phyloP scores from a whole-genome alignment of 2,797 vertebrate genomes.

The Danionella dracula region DNA sequence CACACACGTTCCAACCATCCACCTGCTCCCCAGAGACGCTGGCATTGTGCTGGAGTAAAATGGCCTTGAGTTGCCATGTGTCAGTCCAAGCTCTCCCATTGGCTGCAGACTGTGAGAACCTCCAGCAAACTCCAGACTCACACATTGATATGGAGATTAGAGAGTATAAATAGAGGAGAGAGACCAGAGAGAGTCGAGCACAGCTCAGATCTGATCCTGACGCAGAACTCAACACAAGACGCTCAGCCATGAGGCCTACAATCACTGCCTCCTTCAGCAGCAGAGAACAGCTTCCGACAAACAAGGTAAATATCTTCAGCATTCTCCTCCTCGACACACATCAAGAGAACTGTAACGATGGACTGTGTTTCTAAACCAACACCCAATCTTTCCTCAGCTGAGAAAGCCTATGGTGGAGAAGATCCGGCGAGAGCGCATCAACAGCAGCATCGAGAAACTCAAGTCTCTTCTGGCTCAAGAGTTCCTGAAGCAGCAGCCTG shows the following conservation, averaged over 20 bases:
- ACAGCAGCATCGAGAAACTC: slow-evolving; percentile 74
- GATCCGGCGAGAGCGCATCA: slow-evolving; percentile 72
- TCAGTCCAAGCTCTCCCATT: slow-evolving; percentile 70
- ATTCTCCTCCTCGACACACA: not conserved
- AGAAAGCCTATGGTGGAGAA: slow-evolving; percentile 85
- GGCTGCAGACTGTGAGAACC: slow-evolving; percentile 89
- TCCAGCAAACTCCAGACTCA: slow-evolving; percentile 77
- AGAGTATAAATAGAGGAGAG: slow-evolving; percentile 76
- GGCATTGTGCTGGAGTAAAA: slow-evolving; percentile 67
- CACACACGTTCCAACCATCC: slow-evolving; percentile 55
- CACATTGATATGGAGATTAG: slow-evolving; percentile 78
- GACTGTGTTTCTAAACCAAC: not conserved
- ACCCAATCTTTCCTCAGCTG: slow-evolving; percentile 61
- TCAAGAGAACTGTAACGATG: not conserved
- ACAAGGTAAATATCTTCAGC: slow-evolving; percentile 66
- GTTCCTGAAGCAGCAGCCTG: slow-evolving; percentile 62
- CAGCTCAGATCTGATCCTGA: slow-evolving; percentile 55
- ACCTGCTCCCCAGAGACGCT: slow-evolving; percentile 70
- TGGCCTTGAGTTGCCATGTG: slow-evolving; percentile 72
- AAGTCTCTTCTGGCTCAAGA: slow-evolving; percentile 72
- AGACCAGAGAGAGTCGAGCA: slow-evolving; percentile 46
- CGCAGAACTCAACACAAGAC: slow-evolving; percentile 45
- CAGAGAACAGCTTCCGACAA: slow-evolving; percentile 63
- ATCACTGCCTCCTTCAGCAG: slow-evolving; percentile 55
- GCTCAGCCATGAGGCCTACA: slow-evolving; percentile 67